Evolutionary conservation across 2,888 invertebrate species (phyloP).

Genomic region (Lottia gigantea): DNA sequence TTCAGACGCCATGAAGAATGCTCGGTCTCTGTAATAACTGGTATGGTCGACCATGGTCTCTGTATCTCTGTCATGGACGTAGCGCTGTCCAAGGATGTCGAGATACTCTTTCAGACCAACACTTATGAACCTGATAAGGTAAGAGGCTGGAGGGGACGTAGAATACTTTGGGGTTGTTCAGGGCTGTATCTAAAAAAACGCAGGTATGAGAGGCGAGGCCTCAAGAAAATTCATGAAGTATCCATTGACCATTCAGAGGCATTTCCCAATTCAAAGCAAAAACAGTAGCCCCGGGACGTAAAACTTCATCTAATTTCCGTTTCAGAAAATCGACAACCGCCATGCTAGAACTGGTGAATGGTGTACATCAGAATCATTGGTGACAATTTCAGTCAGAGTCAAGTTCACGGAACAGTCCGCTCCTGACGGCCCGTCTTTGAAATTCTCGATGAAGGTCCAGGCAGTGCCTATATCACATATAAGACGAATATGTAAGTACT

Average conservation of each 20-base stretch:
- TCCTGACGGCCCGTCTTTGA: background rate
- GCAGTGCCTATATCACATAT: background rate
- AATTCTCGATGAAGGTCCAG: background rate
- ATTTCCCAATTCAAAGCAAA: too few relatives aligned
- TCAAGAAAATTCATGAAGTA: too few relatives aligned
- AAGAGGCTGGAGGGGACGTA: background rate
- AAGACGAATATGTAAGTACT: background rate
- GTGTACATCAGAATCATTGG: background rate
- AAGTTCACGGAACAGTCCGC: background rate
- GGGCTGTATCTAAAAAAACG: too few relatives aligned
- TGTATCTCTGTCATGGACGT: background rate
- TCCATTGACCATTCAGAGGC: too few relatives aligned
- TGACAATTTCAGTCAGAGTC: background rate
- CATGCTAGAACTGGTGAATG: background rate
- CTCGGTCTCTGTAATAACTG: background rate
- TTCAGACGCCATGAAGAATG: constrained; percentile 1
- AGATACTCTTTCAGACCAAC: background rate
- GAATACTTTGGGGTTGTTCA: too few relatives aligned
- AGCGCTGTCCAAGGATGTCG: background rate
- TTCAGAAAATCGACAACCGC: too few relatives aligned
- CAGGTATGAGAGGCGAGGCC: too few relatives aligned
- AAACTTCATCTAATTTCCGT: too few relatives aligned
- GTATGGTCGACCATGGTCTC: background rate
- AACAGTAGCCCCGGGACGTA: too few relatives aligned
- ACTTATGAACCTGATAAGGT: constrained; percentile 1